Evolutionary conservation across 2,113 vertebrate species (phyloP).

Genomic region (Antechinus flavipes): DNA sequence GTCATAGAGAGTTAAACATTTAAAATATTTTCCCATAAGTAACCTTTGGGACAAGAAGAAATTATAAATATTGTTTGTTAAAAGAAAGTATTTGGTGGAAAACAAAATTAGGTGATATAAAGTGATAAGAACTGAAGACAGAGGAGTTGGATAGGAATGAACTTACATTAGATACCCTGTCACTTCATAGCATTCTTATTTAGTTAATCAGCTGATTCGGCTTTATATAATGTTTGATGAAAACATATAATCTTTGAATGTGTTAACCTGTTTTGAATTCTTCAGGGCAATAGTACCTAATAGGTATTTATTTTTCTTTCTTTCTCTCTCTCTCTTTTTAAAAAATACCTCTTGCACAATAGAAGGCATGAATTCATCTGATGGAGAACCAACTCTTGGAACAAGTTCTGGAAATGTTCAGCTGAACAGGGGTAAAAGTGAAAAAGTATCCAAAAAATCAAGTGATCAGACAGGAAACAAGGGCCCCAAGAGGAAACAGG

Average conservation of each 20-base stretch:
- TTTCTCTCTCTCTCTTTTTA: slow-evolving; percentile 14
- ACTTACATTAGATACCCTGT: slow-evolving; percentile 17
- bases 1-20: not conserved
- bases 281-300: slow-evolving; percentile 58
- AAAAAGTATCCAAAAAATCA: slow-evolving; percentile 79
- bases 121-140: slow-evolving; percentile 18
- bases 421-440: slow-evolving; percentile 77
- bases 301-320: slow-evolving; percentile 59
- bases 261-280: not conserved
- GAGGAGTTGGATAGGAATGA: slow-evolving; percentile 14
- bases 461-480: slow-evolving; percentile 82
- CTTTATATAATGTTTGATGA: not conserved
- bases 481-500: slow-evolving; percentile 89
- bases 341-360: slow-evolving; percentile 79
- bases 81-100: not conserved
- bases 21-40: not conserved
- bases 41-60: not conserved
- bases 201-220: not conserved
- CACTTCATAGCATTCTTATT: slow-evolving; percentile 39
- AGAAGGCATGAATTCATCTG: slow-evolving; percentile 77
- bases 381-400: slow-evolving; percentile 80
- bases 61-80: not conserved
- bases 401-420: slow-evolving; percentile 87
- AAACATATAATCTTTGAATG: not conserved
- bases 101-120: slow-evolving; percentile 12